A percentile compares a stretch with the other conserved stretches of the same genome.
phyloP scores from a whole-genome alignment of 2,113 vertebrate genomes.

The Epinephelus cyanopodus region DNA sequence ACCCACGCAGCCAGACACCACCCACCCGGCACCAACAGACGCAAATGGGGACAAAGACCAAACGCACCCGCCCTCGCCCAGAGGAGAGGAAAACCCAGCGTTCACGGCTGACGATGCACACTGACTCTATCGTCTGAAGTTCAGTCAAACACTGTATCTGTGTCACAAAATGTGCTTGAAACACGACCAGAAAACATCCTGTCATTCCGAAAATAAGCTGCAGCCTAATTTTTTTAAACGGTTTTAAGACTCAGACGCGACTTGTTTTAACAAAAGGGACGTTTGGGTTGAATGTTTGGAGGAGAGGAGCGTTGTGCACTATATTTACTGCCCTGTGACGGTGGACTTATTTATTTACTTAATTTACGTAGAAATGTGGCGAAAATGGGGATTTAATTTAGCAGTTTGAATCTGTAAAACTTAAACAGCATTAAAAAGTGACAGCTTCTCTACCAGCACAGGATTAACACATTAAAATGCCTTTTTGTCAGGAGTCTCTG shows the following conservation, averaged over 20 bases:
- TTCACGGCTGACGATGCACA: conserved; percentile 19
- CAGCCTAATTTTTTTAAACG: background rate
- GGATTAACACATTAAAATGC: background rate
- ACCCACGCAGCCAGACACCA: conserved; percentile 9
- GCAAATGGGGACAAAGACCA: conserved; percentile 24
- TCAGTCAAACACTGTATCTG: too few species aligned
- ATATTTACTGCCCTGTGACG: background rate
- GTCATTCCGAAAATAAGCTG: background rate
- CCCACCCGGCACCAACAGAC: conserved; percentile 32
- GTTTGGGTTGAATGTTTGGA: background rate
- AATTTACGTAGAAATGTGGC: conserved; percentile 1
- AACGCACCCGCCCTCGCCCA: background rate
- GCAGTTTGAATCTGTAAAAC: background rate
- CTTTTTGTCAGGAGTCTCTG: background rate
- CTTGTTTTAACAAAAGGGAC: conserved; percentile 1
- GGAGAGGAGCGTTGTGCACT: background rate
- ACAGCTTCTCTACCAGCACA: background rate
- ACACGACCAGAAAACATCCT: too few species aligned
- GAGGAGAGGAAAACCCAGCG: background rate
- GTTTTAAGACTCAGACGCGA: background rate
- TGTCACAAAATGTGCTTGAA: background rate
- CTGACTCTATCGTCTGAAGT: too few species aligned
- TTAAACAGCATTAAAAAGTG: background rate
- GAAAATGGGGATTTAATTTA: background rate
- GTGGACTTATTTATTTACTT: conserved; percentile 35